A percentile compares a stretch with the other conserved stretches of the same genome.
Conservation (phyloP, 2,888 invertebrate genomes). For the Chalcis sispes region DNA sequence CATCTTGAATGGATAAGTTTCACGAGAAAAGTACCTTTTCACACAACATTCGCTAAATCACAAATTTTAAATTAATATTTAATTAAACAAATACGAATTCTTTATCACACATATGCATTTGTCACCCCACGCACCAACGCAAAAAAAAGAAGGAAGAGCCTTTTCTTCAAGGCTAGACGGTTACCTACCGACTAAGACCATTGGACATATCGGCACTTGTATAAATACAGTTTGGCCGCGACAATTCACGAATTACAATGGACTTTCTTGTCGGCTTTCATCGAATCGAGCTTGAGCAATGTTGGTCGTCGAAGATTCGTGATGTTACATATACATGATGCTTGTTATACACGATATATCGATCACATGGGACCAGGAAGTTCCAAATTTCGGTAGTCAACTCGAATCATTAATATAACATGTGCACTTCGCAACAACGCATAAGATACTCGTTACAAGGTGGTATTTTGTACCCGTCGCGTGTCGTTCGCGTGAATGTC, state of each 20-base stretch:
- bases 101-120: background rate
- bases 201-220: conserved; percentile 73
- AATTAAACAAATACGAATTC: conserved; percentile 7
- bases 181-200: conserved; percentile 70
- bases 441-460: background rate
- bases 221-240: conserved; percentile 75
- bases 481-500: conserved; percentile 31
- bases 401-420: conserved; percentile 42
- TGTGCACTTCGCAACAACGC: conserved; percentile 15
- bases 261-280: conserved; percentile 76
- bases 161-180: conserved; percentile 66
- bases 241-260: conserved; percentile 76
- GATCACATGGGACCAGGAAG: conserved; percentile 43
- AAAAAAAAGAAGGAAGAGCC: conserved; percentile 18
- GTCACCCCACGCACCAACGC: background rate
- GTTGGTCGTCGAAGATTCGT: conserved; percentile 70
- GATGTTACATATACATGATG: conserved; percentile 66
- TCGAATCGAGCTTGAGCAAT: conserved; percentile 73
- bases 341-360: conserved; percentile 43
- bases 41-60: conserved; percentile 22
- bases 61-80: background rate
- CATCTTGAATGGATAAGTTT: background rate
- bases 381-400: conserved; percentile 33
- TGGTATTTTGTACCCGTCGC: conserved; percentile 1
- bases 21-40: conserved; percentile 5